Percentiles rank a stretch among this genome's conserved stretches.
phyloP scores from a whole-genome alignment of 2,888 invertebrate genomes.

The Schizotus pectinicornis region DNA sequence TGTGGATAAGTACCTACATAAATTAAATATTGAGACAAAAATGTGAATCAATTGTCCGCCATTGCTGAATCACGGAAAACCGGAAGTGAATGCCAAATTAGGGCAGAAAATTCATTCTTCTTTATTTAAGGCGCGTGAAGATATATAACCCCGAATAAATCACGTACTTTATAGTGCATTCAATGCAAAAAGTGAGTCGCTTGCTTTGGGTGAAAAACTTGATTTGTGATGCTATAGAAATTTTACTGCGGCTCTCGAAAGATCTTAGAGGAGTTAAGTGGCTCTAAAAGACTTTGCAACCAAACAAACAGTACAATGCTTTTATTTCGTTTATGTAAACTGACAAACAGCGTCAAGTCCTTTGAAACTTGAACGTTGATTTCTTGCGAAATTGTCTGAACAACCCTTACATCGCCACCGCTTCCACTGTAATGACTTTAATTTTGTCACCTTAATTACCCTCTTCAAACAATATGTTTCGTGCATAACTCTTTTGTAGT shows the following conservation, averaged over 20 bases:
- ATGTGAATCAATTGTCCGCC: conserved; percentile 6
- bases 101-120: conserved; percentile 41
- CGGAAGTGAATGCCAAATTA: conserved; percentile 21
- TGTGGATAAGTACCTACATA: no score
- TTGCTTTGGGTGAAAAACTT: conserved; percentile 33
- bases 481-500: no score
- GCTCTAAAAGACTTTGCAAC: conserved; percentile 25
- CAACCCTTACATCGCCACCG: not conserved
- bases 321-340: conserved; percentile 26
- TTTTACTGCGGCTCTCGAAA: conserved; percentile 38
- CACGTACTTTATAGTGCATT: conserved; percentile 46
- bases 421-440: no score
- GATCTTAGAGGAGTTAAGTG: conserved; percentile 30
- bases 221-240: conserved; percentile 46
- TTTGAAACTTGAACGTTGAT: conserved; percentile 10
- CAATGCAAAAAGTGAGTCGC: conserved; percentile 42
- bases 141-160: conserved; percentile 46
- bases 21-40: not conserved
- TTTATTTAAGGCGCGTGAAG: conserved; percentile 42
- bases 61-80: conserved; percentile 11
- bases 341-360: conserved; percentile 13
- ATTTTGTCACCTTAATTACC: no score
- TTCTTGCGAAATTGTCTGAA: conserved; percentile 4
- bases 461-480: no score
- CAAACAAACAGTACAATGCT: conserved; percentile 24